Conservation (phyloP, 2,888 invertebrate species). For the Pogonocherus hispidulus region DNA sequence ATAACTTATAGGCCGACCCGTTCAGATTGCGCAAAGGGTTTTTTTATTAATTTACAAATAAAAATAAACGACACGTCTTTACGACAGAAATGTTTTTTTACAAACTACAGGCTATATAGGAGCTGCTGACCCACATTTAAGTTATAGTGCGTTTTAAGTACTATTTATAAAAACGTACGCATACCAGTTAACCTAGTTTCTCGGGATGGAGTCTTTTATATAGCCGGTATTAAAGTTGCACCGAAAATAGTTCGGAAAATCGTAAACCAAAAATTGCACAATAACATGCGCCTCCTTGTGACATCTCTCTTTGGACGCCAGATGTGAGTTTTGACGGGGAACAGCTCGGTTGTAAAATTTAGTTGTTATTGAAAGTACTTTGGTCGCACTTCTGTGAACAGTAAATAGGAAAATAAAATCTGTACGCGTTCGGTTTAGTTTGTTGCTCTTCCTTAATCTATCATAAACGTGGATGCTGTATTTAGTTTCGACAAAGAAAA, state of each 20-base stretch:
- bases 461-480: neutral
- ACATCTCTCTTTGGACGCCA: constrained; percentile 16
- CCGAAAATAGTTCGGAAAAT: constrained; percentile 46
- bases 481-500: neutral
- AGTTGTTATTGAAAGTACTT: neutral
- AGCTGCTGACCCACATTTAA: constrained; percentile 43
- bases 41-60: constrained; percentile 24
- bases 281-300: constrained; percentile 13
- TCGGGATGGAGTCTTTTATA: constrained; percentile 46
- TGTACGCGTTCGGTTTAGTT: neutral
- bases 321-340: constrained; percentile 1
- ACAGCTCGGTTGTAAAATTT: neutral
- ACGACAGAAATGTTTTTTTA: constrained; percentile 45
- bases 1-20: constrained; percentile 3
- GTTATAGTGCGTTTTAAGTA: constrained; percentile 44
- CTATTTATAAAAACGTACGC: constrained; percentile 49
- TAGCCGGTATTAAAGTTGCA: constrained; percentile 41
- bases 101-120: constrained; percentile 35
- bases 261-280: constrained; percentile 45
- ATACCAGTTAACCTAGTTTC: constrained; percentile 48
- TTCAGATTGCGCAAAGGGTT: neutral
- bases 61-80: constrained; percentile 36
- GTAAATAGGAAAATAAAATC: neutral
- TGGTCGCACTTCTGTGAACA: neutral
- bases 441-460: neutral